These are phyloP conservation scores for Teleogryllus occipitalis DNA, from an alignment of 1,140 invertebrate species.

Conservation along the genomic window DNA sequence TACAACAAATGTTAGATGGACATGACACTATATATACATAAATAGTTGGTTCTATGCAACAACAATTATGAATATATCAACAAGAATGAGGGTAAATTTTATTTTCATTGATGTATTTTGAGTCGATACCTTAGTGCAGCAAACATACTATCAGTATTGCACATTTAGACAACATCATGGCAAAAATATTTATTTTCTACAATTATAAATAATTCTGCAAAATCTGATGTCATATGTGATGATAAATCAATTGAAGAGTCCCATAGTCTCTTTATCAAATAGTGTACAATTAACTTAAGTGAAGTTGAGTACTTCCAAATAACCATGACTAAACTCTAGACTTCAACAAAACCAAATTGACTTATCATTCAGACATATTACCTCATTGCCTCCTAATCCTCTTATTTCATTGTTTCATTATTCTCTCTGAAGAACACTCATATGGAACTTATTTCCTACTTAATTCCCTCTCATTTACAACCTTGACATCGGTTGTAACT, in stretches of 20 bases:
- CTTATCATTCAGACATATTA: not conserved
- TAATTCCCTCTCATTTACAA: not conserved
- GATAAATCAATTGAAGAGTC: not conserved
- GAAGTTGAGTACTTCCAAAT: not conserved
- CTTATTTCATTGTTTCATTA: not conserved
- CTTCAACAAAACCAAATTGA: constrained; percentile 1
- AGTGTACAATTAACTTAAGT: not conserved
- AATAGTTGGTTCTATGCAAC: no score
- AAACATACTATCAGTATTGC: no score
- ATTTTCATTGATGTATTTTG: no score
- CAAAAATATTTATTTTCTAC: not conserved
- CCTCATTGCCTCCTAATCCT: not conserved
- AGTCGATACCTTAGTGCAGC: no score
- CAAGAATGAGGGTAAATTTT: no score
- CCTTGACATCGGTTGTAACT: not conserved
- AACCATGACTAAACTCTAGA: not conserved
- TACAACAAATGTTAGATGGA: no score
- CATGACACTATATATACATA: no score
- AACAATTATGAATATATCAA: no score
- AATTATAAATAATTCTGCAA: not conserved
- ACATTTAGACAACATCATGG: not conserved
- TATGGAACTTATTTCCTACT: not conserved
- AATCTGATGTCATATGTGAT: not conserved
- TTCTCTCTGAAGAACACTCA: not conserved
- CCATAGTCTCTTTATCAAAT: not conserved